Conservation (phyloP, 2,888 invertebrate species). For the Seladonia tumulorum region DNA sequence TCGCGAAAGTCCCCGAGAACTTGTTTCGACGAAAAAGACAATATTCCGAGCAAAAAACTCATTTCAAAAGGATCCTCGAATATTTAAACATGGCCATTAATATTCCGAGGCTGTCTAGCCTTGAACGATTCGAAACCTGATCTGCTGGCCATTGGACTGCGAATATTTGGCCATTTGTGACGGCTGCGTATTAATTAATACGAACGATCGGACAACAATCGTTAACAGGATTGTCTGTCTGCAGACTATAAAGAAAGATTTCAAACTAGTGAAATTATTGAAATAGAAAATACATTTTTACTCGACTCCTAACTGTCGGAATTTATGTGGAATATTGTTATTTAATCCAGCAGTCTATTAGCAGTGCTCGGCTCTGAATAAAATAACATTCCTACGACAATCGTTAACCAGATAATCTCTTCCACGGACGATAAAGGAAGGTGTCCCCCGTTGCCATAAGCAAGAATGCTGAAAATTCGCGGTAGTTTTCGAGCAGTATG, state of each 20-base stretch:
- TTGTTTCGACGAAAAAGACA: not conserved
- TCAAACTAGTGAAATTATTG: too few species aligned
- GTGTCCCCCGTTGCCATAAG: not conserved
- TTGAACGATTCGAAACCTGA: not conserved
- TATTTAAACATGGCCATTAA: not conserved
- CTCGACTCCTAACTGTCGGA: not conserved
- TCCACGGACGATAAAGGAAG: not conserved
- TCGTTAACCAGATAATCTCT: not conserved
- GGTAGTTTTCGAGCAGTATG: not conserved
- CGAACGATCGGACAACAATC: too few species aligned
- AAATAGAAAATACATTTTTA: not conserved
- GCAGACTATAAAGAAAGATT: too few species aligned
- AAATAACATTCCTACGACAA: not conserved
- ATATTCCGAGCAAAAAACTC: not conserved
- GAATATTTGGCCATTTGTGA: not conserved
- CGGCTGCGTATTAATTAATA: too few species aligned
- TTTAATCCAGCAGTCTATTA: not conserved
- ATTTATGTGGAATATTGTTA: not conserved
- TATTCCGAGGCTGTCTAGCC: not conserved
- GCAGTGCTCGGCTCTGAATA: not conserved
- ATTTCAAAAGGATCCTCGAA: not conserved
- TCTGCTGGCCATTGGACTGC: not conserved
- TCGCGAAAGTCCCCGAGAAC: not conserved
- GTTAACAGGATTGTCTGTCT: too few species aligned
- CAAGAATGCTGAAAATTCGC: not conserved